Base-by-base conservation (phyloP, 2,888 invertebrate genomes). In the Lordiphosa fenestrarum region DNA sequence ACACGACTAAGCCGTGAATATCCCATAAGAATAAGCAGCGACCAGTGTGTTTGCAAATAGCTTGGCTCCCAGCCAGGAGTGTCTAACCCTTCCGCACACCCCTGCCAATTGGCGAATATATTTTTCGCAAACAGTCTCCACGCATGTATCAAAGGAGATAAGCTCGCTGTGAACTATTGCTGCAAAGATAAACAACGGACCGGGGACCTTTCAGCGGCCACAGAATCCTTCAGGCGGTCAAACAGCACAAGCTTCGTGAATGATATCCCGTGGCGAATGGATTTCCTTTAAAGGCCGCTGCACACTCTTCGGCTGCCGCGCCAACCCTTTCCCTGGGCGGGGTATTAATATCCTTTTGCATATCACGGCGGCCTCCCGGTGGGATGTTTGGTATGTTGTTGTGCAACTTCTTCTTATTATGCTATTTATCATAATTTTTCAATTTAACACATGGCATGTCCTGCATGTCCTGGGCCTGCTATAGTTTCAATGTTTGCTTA, bases 401-500 rank as follows among this genome's bases (percentile, higher is more conserved):
- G 55, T 63, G 69, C 77, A 69, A 71, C 78, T 81, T 72, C 57
- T 50, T 61, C 37, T 65, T 66, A 73, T 81, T 72, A 69, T 84
- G 69, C 86, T 86, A 87, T 87, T 88, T 88, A 88, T 86, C 88
- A 88, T 88, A 88, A 88, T 88, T 88, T 88, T 88, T 88, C 88
- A 88, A 88, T 88, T 88, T 86, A 86, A 78, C 73, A 82, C 76
- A 61, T 63, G 67, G 47, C 53, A 35, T 54, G 50, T 54, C 15
- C 39, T 23, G 47, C 21, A 39, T 42, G 53, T 59, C 33, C 56
- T 58, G 39, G 36, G 33, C 56, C 30, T 52, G 38, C 44, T 44
- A 71, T 75, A 82, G 74, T 66, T 71, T 66, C 61, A 60, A 54
- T 84, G 74, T 77, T 73, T 80, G 61, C 78, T 78, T 82, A 72